phyloP scores from a whole-genome alignment of 2,113 vertebrate species.

The Asarcornis scutulata region DNA sequence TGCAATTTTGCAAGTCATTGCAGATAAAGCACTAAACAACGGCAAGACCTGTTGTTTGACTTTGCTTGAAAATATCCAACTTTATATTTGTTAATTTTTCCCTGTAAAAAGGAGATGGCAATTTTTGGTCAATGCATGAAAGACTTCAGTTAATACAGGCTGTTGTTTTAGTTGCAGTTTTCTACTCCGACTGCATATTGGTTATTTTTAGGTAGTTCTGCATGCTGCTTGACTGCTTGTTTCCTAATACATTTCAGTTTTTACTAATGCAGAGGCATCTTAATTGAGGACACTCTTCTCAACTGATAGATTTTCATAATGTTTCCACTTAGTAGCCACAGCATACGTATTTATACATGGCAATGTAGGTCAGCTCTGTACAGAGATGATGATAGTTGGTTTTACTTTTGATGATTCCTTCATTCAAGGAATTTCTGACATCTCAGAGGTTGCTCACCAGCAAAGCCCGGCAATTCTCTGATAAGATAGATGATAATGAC shows the following conservation, averaged over 20 bases:
- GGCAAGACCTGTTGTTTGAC: neutral
- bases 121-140: neutral
- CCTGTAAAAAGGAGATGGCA: neutral
- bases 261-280: neutral
- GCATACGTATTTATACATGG: neutral
- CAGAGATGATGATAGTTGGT: neutral
- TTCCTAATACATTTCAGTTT: neutral
- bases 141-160: neutral
- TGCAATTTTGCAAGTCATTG: neutral
- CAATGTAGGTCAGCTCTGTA: neutral
- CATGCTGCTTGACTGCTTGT: neutral
- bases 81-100: neutral
- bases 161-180: neutral
- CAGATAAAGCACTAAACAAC: neutral
- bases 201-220: neutral
- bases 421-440: neutral
- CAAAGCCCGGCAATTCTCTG: neutral
- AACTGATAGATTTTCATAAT: neutral
- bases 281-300: neutral
- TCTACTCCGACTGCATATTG: neutral
- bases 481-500: neutral
- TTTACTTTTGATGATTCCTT: neutral
- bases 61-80: neutral
- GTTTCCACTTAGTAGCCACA: neutral
- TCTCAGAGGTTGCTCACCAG: neutral